These are phyloP conservation scores for Nyctibius bracteatus DNA, from an alignment of 2,113 vertebrate species.

Conservation along the genomic window DNA sequence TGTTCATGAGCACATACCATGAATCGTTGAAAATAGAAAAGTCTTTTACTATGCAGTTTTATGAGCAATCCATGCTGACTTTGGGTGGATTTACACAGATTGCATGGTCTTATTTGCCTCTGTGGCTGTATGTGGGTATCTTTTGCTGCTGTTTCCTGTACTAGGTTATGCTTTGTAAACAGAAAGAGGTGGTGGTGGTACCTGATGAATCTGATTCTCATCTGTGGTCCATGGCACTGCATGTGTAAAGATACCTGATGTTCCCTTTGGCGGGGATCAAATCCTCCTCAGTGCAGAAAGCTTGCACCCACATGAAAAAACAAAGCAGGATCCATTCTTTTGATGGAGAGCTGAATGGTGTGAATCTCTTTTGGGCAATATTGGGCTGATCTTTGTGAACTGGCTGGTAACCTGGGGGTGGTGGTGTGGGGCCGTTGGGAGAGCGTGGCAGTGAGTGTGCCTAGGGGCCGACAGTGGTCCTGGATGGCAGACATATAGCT, in stretches of 20 bases:
- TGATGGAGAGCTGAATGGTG: background rate
- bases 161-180: background rate
- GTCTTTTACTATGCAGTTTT: background rate
- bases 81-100: background rate
- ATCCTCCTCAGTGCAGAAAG: background rate
- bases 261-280: background rate
- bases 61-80: background rate
- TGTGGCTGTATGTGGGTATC: background rate
- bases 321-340: background rate
- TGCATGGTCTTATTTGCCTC: rapidly evolving
- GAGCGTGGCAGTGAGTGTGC: background rate
- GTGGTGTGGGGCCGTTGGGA: background rate
- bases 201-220: background rate
- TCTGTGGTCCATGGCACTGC: rapidly evolving
- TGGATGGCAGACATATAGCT: background rate
- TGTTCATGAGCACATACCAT: background rate
- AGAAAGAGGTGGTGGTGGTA: background rate
- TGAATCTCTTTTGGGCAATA: background rate
- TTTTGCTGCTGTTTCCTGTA: background rate
- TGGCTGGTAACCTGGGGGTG: background rate
- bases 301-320: background rate
- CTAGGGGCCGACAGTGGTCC: background rate
- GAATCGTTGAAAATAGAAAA: background rate
- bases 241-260: background rate
- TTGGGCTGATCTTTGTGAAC: background rate